phyloP scores from a whole-genome alignment of 2,797 vertebrate species.

The Paguma larvata region DNA sequence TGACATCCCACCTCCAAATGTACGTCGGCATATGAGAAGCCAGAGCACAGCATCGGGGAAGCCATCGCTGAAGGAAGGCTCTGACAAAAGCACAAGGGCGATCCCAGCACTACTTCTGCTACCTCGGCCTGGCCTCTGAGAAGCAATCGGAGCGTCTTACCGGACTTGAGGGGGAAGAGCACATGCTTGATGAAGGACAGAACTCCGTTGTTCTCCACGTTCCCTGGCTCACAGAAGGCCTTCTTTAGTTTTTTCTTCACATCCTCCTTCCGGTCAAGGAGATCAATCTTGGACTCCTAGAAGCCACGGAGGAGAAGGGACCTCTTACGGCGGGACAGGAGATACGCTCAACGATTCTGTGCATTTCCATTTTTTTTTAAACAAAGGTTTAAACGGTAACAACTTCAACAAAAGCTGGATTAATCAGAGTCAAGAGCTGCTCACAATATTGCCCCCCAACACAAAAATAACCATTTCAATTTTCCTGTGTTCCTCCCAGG shows the following conservation, averaged over 20 bases:
- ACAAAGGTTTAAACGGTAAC: conserved; percentile 12
- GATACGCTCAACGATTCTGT: not conserved
- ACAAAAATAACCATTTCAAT: not conserved
- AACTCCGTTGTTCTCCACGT: conserved; percentile 96
- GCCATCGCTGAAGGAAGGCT: not conserved
- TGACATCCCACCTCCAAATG: not conserved
- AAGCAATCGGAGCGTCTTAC: conserved; percentile 83
- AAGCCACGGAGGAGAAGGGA: conserved; percentile 50
- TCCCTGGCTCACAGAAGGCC: conserved; percentile 99
- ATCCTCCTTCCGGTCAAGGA: conserved; percentile 95
- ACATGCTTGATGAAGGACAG: conserved; percentile 97
- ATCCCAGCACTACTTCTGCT: not conserved
- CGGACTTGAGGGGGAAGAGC: conserved; percentile 95
- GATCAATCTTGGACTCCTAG: conserved; percentile 99
- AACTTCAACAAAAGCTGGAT: not conserved
- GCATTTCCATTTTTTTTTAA: not conserved
- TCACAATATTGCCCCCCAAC: not conserved
- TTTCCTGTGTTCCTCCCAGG: not conserved
- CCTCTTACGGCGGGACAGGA: conserved; percentile 74
- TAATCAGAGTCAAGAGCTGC: not conserved
- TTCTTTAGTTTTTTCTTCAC: conserved; percentile 99
- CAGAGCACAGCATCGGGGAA: conserved; percentile 55
- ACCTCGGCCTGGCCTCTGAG: not conserved
- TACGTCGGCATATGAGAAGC: not conserved
- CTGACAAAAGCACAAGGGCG: not conserved